Percentiles rank a stretch among this genome's conserved stretches.
These are phyloP conservation scores for Nematopogon swammerdamellus DNA, from an alignment of 2,888 invertebrate genomes.

Conservation along the genomic window DNA sequence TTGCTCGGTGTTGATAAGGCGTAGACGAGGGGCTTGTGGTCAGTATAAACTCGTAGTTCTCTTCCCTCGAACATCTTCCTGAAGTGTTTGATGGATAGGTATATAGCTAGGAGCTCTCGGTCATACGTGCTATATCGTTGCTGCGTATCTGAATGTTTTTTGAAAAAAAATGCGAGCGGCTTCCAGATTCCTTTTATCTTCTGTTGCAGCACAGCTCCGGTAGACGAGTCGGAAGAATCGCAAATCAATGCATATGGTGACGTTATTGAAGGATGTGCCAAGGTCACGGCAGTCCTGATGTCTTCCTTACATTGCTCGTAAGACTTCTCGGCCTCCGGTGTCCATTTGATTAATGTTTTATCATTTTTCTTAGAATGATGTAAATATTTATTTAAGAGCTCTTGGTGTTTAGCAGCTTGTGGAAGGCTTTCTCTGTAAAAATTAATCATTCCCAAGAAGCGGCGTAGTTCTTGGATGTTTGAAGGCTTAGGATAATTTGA, in stretches of 20 bases:
- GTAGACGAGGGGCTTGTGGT: slow-evolving; percentile 10
- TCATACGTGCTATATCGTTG: slow-evolving; percentile 3
- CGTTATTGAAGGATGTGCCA: not conserved
- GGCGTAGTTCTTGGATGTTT: slow-evolving; percentile 9
- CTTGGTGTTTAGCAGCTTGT: slow-evolving; percentile 4
- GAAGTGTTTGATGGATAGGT: slow-evolving; percentile 2
- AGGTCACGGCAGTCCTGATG: not conserved
- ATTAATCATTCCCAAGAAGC: slow-evolving; percentile 12
- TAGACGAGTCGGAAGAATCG: not conserved
- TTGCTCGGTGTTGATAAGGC: slow-evolving; percentile 7
- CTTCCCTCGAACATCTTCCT: slow-evolving; percentile 2
- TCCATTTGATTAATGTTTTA: slow-evolving; percentile 3
- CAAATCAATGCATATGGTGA: slow-evolving; percentile 1
- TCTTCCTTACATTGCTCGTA: slow-evolving; percentile 1
- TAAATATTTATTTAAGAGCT: slow-evolving; percentile 1
- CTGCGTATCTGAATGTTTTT: slow-evolving; percentile 1
- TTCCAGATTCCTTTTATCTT: not conserved
- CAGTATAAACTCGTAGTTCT: slow-evolving; percentile 7
- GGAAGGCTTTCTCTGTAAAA: slow-evolving; percentile 7
- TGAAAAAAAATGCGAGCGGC: slow-evolving; percentile 4
- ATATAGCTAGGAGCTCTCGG: slow-evolving; percentile 3
- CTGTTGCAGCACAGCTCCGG: slow-evolving; percentile 2
- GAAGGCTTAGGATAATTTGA: slow-evolving; percentile 8
- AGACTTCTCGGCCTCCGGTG: no score
- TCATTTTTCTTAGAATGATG: slow-evolving; percentile 3